Evolutionary conservation across 2,113 vertebrate species (phyloP).

Genomic region (Stegastes partitus): DNA sequence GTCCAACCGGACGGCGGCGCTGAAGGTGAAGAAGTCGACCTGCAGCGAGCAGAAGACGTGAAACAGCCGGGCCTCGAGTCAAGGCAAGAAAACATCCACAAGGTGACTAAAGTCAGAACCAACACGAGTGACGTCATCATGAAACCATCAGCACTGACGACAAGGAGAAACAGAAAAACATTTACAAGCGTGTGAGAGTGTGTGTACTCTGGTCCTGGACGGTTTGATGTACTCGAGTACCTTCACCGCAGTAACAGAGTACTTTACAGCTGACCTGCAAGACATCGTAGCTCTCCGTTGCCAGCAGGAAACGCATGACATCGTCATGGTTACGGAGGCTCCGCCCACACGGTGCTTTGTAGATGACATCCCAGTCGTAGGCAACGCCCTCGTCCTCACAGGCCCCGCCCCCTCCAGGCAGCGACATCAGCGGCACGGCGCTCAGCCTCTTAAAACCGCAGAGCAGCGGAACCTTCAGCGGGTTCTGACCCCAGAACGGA

Average conservation of each 20-base stretch:
- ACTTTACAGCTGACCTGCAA: conserved; percentile 79
- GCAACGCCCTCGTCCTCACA: neutral
- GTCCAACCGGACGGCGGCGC: conserved; percentile 85
- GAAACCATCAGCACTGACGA: too few relatives aligned
- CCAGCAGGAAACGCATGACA: conserved; percentile 87
- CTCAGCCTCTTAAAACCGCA: conserved; percentile 89
- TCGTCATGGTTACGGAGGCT: conserved; percentile 87
- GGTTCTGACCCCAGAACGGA: conserved; percentile 87
- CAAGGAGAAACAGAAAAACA: too few relatives aligned
- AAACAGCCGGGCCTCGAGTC: too few relatives aligned
- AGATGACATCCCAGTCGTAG: conserved; percentile 82
- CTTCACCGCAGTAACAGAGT: too few relatives aligned
- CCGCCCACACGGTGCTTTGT: conserved; percentile 92
- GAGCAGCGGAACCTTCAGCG: conserved; percentile 88
- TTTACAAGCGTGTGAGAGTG: too few relatives aligned
- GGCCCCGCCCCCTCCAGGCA: fast-evolving
- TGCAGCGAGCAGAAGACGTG: conserved; percentile 17
- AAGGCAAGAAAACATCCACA: too few relatives aligned
- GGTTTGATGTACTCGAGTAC: too few relatives aligned
- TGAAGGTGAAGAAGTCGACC: conserved; percentile 93
- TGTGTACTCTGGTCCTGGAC: too few relatives aligned
- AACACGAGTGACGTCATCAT: too few relatives aligned
- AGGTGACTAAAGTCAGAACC: too few relatives aligned
- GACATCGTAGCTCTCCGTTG: conserved; percentile 86
- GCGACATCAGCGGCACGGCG: conserved; percentile 61